Base-by-base conservation (phyloP, 2,888 invertebrate genomes). In the Yponomeuta sedellus region DNA sequence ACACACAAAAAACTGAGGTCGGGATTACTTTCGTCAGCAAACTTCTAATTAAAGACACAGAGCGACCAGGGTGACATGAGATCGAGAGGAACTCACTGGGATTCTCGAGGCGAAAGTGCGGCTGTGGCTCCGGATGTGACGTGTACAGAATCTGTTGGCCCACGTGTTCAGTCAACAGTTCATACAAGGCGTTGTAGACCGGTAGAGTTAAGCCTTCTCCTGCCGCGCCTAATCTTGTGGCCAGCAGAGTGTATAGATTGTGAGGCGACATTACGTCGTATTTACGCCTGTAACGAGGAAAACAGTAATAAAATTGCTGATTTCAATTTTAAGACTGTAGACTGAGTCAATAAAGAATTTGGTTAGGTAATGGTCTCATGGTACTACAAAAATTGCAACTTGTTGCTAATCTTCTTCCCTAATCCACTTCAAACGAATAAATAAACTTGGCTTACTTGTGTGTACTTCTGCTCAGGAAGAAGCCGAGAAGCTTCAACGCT, bases 181-280 rank as follows among this genome's bases (percentile, higher is more conserved):
- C 99, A 91, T 98, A 99, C 64, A 99, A 94, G 71, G 98, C 98
- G 92, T 99, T 99, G 93, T 99, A 99, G 1, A 98, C 98, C 64
- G 98, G 96, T 86, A 99, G 92, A 65, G 98, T 95, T 67, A 99
- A 93, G 11, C 95, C 96, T 80, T 97, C 97, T 79, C 97, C 97
- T 69, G 81, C 68, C 66, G 84, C 83, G 69, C 83, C 82, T 75
- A 99, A 93, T 71, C 99, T 94, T 80, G 98, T 98, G 52, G 98
- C 97, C 75, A 99, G 93, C 77, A 99, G 91, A 34, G 99, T 98
- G 92, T 99, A 99, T 79, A 99, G 93, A 93, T 99, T 99, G 91
- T 98, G 97, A 1, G 99, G 98, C 72, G 97, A 97, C 98, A 99
- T 98, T 66, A 99, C 98, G 90, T 99, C 99, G 90, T 98, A 98